These are phyloP conservation scores for Poecile atricapillus DNA, from an alignment of 2,113 vertebrate genomes.

Conservation along the genomic window DNA sequence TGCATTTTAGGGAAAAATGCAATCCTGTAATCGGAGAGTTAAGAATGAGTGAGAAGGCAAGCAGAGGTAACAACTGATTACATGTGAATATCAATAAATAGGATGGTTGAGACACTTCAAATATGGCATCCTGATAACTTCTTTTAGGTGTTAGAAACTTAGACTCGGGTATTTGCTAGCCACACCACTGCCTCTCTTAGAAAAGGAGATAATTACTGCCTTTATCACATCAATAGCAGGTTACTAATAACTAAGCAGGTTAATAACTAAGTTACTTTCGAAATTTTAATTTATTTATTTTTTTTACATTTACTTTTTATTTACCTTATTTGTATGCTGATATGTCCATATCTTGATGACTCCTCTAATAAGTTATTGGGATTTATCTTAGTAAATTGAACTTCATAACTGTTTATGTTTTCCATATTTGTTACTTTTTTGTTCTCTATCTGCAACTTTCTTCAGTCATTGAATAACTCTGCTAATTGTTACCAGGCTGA, in stretches of 20 bases:
- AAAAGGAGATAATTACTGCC: neutral
- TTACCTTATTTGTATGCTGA: neutral
- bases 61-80: neutral
- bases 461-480: neutral
- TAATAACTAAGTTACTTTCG: neutral
- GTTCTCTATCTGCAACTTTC: neutral
- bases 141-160: neutral
- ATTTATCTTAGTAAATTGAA: neutral
- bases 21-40: constrained; percentile 31
- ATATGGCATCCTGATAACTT: neutral
- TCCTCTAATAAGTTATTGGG: neutral
- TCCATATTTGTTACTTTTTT: neutral
- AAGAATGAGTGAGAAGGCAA: neutral
- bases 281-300: neutral
- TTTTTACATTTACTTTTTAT: neutral
- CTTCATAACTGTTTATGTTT: neutral
- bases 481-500: neutral
- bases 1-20: neutral
- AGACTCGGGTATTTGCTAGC: neutral
- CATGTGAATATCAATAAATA: neutral
- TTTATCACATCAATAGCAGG: neutral
- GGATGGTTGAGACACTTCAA: neutral
- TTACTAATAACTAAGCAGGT: neutral
- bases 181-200: neutral
- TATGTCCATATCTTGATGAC: neutral